Conservation (phyloP, 2,888 invertebrate genomes). For the Xylota segnis region DNA sequence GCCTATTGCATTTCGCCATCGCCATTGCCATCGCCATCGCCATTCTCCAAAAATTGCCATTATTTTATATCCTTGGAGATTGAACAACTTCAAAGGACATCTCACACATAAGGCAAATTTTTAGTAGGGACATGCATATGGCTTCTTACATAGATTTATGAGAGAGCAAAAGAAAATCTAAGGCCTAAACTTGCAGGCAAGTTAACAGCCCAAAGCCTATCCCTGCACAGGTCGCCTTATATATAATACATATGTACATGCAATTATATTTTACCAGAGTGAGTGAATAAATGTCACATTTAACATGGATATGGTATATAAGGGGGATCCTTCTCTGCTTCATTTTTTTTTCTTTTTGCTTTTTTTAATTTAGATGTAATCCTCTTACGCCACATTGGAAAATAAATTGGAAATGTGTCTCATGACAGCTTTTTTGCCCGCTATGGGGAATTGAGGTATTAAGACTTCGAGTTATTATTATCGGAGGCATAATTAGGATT, state of each 20-base stretch:
- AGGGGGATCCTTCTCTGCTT: conserved; percentile 18
- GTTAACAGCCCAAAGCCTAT: conserved; percentile 37
- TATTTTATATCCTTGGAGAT: conserved; percentile 65
- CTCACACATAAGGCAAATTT: conserved; percentile 39
- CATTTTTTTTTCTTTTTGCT: background rate
- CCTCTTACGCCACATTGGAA: conserved; percentile 67
- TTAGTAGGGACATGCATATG: conserved; percentile 33
- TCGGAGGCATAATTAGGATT: background rate
- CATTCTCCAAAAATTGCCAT: conserved; percentile 55
- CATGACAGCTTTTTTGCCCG: conserved; percentile 38
- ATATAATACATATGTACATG: background rate
- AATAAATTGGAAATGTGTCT: conserved; percentile 68
- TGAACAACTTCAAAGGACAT: conserved; percentile 63
- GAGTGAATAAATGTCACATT: conserved; percentile 49
- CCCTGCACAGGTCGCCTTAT: conserved; percentile 22
- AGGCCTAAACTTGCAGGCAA: conserved; percentile 46
- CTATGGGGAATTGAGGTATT: conserved; percentile 20
- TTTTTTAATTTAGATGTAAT: conserved; percentile 67
- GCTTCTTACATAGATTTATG: conserved; percentile 55
- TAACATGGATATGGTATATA: conserved; percentile 29
- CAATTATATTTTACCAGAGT: conserved; percentile 6
- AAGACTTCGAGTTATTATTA: background rate
- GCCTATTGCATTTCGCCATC: conserved; percentile 46
- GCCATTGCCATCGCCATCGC: too few relatives aligned
- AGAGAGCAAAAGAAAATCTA: conserved; percentile 19